Conservation (phyloP, 2,888 invertebrate genomes). For the Ophion slaviceki region DNA sequence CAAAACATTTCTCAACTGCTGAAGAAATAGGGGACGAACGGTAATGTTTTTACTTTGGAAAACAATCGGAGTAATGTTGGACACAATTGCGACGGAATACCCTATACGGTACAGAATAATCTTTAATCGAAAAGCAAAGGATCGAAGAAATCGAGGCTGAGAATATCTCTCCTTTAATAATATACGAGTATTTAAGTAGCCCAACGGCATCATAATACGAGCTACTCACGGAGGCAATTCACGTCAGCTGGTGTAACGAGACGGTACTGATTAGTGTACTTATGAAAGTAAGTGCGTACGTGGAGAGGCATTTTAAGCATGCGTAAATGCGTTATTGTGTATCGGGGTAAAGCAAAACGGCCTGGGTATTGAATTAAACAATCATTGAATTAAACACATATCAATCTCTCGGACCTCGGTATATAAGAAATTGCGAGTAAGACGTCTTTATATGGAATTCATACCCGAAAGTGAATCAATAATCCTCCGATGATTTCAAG, state of each 20-base stretch:
- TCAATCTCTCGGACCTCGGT: too few species aligned
- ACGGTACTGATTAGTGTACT: slow-evolving; percentile 52
- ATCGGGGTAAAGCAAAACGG: background rate
- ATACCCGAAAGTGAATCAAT: too few species aligned
- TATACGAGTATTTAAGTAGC: slow-evolving; percentile 46
- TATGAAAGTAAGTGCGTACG: slow-evolving; percentile 50
- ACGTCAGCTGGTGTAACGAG: slow-evolving; percentile 52
- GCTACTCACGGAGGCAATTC: slow-evolving; percentile 27
- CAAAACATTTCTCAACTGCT: too few species aligned
- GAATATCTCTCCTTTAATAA: slow-evolving; percentile 45
- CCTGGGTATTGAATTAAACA: too few species aligned
- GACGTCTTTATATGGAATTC: too few species aligned
- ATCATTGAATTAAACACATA: too few species aligned
- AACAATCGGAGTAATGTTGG: background rate
- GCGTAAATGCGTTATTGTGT: slow-evolving; percentile 16
- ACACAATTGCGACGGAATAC: background rate
- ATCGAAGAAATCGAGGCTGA: slow-evolving; percentile 47
- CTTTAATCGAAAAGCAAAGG: background rate
- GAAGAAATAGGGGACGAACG: too few species aligned
- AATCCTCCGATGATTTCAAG: too few species aligned
- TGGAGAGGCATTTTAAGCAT: slow-evolving; percentile 2
- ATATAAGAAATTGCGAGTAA: too few species aligned
- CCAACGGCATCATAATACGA: slow-evolving; percentile 30
- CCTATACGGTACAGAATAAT: background rate
- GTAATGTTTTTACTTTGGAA: background rate